Base-by-base conservation (phyloP, 2,113 vertebrate genomes). In the Hydrochoerus hydrochaeris region DNA sequence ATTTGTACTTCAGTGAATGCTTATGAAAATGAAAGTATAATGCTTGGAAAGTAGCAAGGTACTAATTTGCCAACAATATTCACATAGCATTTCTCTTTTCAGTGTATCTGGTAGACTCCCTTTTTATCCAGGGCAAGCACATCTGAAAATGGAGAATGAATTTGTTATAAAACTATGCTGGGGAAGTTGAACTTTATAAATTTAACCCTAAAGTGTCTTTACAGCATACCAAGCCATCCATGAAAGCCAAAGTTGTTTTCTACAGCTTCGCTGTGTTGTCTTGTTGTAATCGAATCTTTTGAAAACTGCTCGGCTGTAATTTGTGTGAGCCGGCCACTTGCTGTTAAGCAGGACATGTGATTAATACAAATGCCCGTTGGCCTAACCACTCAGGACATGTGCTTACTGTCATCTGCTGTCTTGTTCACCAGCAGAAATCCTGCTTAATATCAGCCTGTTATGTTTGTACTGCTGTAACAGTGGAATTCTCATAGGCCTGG, bases 101-200 rank as follows among this genome's bases (percentile, higher is more conserved):
- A 24, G 19, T 78, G 62, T 38, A 14, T 91, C 38, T 57, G 5
- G 28, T 16, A 60, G 71, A 44, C 14, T 63, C 35, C 84, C 35
- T 84, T 62, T 88, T 78, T 41, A 52, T 81, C 57, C 58, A 12
- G 44, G 54, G 13, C 32, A 11, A 38, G 17, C 24, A 35, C 7
- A 5, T 65, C 65, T 80, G 35, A 82, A 81, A 88, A 67, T 78
- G 32, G 83, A 78, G 95, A 98, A 91, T n/a, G 5, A 57, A 46
- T 71, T 81, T 85, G 58, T 77, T 90, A 24, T 5, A 86, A 78
- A 96, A 85, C 2, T 46, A 10, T 17, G 4, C 17, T 9, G 6
- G 83, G 32, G 60, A 93, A 96, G 78, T 67, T 69, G 58, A 32
- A 22, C 9, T 80, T 73, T 84, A 4, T 88, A 32, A 75, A 49